Evolutionary conservation across 2,888 invertebrate genomes (phyloP).

Genomic region (Campoplex nolae): DNA sequence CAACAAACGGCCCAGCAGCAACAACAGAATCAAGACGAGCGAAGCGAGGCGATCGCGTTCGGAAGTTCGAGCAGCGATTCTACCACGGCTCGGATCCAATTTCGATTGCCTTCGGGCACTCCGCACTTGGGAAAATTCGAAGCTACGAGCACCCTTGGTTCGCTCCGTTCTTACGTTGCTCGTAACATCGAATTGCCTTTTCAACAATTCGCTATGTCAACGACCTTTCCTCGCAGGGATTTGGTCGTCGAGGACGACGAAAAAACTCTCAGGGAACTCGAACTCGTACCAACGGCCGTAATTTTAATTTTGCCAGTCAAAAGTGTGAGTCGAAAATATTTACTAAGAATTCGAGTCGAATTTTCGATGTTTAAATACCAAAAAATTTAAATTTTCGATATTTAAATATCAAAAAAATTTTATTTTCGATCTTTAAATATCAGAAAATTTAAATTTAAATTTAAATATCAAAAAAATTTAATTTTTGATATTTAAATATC

Average conservation of each 20-base stretch:
- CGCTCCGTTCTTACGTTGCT: constrained; percentile 86
- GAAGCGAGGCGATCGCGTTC: constrained; percentile 46
- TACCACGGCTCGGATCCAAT: constrained; percentile 91
- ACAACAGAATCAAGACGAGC: constrained; percentile 45
- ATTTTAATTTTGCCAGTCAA: constrained; percentile 89
- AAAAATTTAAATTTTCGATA: not conserved
- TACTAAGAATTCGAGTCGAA: not conserved
- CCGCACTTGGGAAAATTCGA: constrained; percentile 91
- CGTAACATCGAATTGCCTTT: constrained; percentile 85
- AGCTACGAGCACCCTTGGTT: constrained; percentile 88
- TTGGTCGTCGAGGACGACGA: constrained; percentile 86
- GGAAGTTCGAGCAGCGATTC: constrained; percentile 65
- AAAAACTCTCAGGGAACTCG: constrained; percentile 88
- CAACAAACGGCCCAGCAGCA: constrained; percentile 56
- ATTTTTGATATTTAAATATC: no score
- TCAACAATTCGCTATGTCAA: constrained; percentile 90
- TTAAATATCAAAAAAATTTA: no score
- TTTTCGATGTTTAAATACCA: not conserved
- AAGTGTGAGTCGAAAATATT: constrained; percentile 74
- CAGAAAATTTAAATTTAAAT: no score
- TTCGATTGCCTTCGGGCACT: constrained; percentile 93
- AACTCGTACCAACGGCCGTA: constrained; percentile 91
- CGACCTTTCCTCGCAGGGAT: constrained; percentile 91
- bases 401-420: not conserved
- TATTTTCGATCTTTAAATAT: not conserved